Conservation (phyloP, 2,888 invertebrate genomes). For the Stenichneumon culpator region DNA sequence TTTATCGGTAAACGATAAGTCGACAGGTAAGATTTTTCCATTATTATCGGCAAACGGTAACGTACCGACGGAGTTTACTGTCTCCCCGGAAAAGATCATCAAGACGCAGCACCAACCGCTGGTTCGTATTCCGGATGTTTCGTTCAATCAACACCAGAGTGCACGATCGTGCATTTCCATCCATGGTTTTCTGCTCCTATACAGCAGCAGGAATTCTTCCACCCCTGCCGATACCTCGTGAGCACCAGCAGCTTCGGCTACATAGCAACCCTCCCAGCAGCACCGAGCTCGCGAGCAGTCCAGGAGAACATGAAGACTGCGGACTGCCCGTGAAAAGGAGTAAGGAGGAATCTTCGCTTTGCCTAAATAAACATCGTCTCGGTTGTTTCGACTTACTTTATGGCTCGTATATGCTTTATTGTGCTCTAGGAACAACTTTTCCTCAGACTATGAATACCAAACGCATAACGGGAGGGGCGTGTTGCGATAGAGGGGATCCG, state of each 20-base stretch:
- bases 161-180: neutral
- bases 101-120: neutral
- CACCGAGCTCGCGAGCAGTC: neutral
- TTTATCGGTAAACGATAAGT: neutral
- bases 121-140: neutral
- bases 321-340: slow-evolving; percentile 39
- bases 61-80: neutral
- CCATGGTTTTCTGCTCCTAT: neutral
- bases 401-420: slow-evolving; percentile 82
- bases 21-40: neutral
- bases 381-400: slow-evolving; percentile 79
- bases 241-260: neutral
- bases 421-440: slow-evolving; percentile 82
- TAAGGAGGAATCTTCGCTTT: slow-evolving; percentile 57
- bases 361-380: slow-evolving; percentile 79
- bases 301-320: slow-evolving; percentile 22
- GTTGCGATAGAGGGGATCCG: slow-evolving; percentile 53
- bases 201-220: neutral
- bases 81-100: neutral
- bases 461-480: slow-evolving; percentile 74
- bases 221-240: slow-evolving; percentile 16
- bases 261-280: slow-evolving; percentile 14
- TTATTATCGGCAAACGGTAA: slow-evolving; percentile 14
- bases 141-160: slow-evolving; percentile 14
- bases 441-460: slow-evolving; percentile 83